A percentile compares a stretch with the other conserved stretches of the same genome.
These are phyloP conservation scores for Alfaro cultratus DNA, from an alignment of 2,797 vertebrate genomes.

Conservation along the genomic window DNA sequence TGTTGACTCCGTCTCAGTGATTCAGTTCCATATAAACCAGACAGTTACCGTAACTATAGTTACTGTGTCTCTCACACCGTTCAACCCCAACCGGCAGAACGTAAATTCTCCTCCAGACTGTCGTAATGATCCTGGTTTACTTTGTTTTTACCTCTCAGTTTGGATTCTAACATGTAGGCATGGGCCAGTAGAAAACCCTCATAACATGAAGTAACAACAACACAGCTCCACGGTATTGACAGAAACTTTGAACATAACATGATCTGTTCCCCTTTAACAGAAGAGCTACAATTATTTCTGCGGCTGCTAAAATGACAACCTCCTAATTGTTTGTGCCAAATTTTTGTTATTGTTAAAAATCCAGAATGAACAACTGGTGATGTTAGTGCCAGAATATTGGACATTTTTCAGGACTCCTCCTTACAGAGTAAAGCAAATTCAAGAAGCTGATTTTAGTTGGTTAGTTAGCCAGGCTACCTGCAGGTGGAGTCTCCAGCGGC, in stretches of 20 bases:
- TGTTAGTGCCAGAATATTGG: background rate
- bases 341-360: background rate
- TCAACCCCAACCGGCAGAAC: background rate
- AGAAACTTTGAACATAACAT: background rate
- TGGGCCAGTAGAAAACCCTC: conserved; percentile 1
- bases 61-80: background rate
- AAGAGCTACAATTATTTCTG: background rate
- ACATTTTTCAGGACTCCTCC: background rate
- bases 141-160: background rate
- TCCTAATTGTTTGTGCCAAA: background rate
- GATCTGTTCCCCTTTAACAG: background rate
- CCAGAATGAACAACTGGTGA: no score
- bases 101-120: background rate
- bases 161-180: background rate
- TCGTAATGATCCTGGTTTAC: background rate
- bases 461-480: background rate
- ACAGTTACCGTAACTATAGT: background rate
- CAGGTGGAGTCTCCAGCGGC: background rate
- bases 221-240: background rate
- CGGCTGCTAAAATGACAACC: background rate
- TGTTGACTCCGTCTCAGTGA: conserved; percentile 16
- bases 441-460: background rate
- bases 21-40: conserved; percentile 31
- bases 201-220: background rate
- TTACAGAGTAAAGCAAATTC: background rate